Base-by-base conservation (phyloP, 2,888 invertebrate genomes). In the Eupeodes luniger region DNA sequence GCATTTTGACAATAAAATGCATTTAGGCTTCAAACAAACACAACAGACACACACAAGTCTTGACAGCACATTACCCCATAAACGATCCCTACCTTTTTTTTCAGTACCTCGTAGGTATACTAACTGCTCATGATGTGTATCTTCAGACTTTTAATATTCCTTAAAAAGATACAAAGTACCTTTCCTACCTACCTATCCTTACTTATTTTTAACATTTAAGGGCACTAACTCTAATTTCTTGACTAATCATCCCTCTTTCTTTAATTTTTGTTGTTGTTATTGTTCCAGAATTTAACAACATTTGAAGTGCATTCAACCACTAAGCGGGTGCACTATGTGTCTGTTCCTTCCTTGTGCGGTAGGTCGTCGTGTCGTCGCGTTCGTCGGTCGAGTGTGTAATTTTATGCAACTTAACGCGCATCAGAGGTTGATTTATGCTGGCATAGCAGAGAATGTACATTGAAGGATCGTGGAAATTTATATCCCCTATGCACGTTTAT, bases 381-480 rank as follows among this genome's bases (percentile, higher is more conserved):
- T 6, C 6, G 14, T 59, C 14, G 84, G 84, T 84, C 79, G 81
- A 85, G 59, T 81, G 79, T 82, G 82, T 83, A 82, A 85, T 69
- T 69, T 74, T 74, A 85, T 85, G 78, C 85, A 78, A 64, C 62
- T 44, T 47, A 62, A n/a, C 47, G 66, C 78, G 70, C 19, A 14
- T 55, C 51, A 75, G 79, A 79, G 83, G 79, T 82, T 86, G 83
- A 86, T 86, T 86, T 86, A 86, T 86, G 86, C 83, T 79, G 86
- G 86, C 82, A 69, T 14, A 9, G 40, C 57, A 49, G 75, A 9
- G n/a, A n/a, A 16, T 5, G 36, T 14, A 47, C 40, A 40, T 40
- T 40, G 40, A 40, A n/a, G 78, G 75, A 79, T 64, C 59, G 51
- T 44, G 51, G 11, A 61, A 70, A 84, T 64, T 80, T 66, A 77